Evolutionary conservation across 2,113 vertebrate species (phyloP), one percentile per base, ranked within the genome.

Genomic region (Pseudopipra pipra): DNA sequence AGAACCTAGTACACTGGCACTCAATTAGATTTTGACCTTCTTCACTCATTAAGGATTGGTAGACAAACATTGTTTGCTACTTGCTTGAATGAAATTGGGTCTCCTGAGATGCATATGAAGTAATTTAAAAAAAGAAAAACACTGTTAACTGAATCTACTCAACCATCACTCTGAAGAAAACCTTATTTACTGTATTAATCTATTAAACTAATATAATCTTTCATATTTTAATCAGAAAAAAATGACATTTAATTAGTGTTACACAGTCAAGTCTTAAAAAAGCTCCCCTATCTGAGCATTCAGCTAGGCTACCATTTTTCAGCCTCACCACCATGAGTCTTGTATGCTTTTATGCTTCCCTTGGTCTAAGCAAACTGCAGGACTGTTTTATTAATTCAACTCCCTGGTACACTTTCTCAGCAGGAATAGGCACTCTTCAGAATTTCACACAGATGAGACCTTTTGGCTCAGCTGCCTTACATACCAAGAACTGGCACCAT

Each of bases 11-110:
- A 89, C 28, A 52, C 31, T 23, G 65, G 58, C 80, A 93, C 61
- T 91, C 93, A 95, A 94, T 96, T 97, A 97, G 79, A 94, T 87
- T 95, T 96, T 96, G 76, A 96, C 94, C 95, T 97, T 96, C 95
- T 87, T 95, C 78, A 95, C 62, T 79, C 65, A 89, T 84, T 90
- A 97, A 93, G 66, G 55, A 91, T 61, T 89, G 81, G 61, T 52
- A 94, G 58, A 92, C 51, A 83, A 58, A 88, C 44, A 89, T 76
- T 72, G 75, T 96, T 97, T 94, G 66, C 56, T 92, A 44, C 68
- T 95, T 88, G 51, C n/a, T 63, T 92, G 80, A 80, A 93, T 93
- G 97, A 96, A 97, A 96, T 88, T 86, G 46, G 47, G 72, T 91
- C 80, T 97, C 94, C 43, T 81, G 97, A 95, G 96, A 96, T 62